Evolutionary conservation across 1,140 invertebrate species (phyloP), one percentile per base, ranked within the genome.

Genomic region (Globodera ellingtonae): DNA sequence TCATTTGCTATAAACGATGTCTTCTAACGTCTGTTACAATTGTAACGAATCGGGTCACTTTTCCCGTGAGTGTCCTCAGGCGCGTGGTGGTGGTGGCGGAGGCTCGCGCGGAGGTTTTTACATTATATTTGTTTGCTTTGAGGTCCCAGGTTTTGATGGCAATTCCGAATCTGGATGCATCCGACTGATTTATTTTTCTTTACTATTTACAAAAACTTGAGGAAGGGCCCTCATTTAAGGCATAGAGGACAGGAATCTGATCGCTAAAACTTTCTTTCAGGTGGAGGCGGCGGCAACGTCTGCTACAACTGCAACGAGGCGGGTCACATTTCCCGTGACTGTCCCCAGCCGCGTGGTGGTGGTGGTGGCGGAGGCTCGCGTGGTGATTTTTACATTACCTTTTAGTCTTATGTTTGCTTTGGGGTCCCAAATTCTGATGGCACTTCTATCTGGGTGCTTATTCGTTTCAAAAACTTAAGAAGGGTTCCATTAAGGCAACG

Each of bases 291-390:
- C 56, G 56, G 18, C 18, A 62, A 6, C 10, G 15, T 18, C 15
- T 75, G 73, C 18, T 75, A 75, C 73, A 75, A 75, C 3, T 75
- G 73, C 4, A 65, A 65, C 44, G 56, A 65, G 13, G 9, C 24
- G 35, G 75, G 75, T 35, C 75, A 77, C 62, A 44, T 77, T 18
- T 65, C 75, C 1, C 75, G 75, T 10, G 75, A 77, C 10, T 77
- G 75, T 50, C 24, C 67, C 6, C 24, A 69, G 48, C 10, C 18
- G 13, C 50, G 75, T 18, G 74, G 74, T 3, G 67, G 67, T 9
- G 35, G 67, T 6, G 67, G 67, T 21, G 48, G 72, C 8, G 73
- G 73, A 18, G 73, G 47, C 7, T 48, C 62, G 18, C 62, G 75
- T 13, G 75, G 75, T 35, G 18, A 62, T 46, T 8, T 47, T 56